Evolutionary conservation across 1,140 invertebrate species (phyloP).

Genomic region (Calephelis nemesis): DNA sequence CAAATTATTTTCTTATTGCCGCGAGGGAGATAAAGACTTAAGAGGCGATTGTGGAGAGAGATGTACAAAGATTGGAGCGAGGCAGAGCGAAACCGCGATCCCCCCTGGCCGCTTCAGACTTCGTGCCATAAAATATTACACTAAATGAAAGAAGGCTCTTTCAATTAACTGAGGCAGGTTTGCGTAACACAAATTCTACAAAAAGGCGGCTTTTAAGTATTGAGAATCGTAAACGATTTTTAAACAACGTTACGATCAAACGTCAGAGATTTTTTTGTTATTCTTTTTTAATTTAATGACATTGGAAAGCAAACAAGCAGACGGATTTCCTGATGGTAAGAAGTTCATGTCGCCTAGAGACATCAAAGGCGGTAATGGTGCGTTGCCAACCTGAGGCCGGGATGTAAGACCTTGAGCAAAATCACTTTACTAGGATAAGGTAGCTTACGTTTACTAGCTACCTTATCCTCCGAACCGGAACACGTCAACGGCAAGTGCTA

Average conservation of each 20-base stretch:
- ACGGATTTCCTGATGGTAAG: no score
- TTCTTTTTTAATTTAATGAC: no score
- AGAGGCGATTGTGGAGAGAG: constrained; percentile 46
- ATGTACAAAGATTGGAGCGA: constrained; percentile 45
- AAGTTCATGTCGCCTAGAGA: no score
- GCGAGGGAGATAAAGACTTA: constrained; percentile 51
- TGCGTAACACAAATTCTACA: constrained; percentile 68
- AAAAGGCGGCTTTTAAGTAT: constrained; percentile 44
- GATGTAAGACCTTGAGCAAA: no score
- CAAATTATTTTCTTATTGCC: constrained; percentile 67
- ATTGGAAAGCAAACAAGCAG: no score
- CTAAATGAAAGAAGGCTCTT: constrained; percentile 72
- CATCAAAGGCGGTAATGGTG: no score
- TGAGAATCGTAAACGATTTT: not conserved
- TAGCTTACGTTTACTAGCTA: no score
- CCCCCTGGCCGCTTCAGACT: constrained; percentile 44
- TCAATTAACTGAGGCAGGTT: constrained; percentile 74
- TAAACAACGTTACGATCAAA: not conserved
- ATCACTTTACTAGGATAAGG: no score
- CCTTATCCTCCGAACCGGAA: no score
- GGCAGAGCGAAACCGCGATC: constrained; percentile 53
- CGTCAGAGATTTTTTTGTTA: not conserved
- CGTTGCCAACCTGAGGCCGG: no score
- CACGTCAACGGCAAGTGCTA: no score
- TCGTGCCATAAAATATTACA: constrained; percentile 70